Evolutionary conservation across 2,888 invertebrate genomes (phyloP).

Genomic region (Drosophila ustulata): DNA sequence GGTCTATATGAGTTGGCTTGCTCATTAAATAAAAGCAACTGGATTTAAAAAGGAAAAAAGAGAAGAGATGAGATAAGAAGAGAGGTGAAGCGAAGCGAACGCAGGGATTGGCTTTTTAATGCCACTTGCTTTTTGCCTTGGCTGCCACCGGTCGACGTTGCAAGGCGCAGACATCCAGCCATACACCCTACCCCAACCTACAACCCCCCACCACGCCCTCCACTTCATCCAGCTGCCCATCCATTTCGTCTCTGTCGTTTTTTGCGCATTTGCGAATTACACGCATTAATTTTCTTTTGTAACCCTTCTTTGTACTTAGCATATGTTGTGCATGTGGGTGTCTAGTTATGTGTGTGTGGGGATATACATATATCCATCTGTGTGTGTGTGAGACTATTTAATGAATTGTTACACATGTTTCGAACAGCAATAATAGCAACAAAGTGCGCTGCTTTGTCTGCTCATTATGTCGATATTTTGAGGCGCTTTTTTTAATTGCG

Average conservation of each 20-base stretch:
- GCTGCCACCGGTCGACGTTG: slow-evolving; percentile 22
- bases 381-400: slow-evolving; percentile 64
- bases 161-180: slow-evolving; percentile 41
- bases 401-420: slow-evolving; percentile 79
- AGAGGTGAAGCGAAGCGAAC: slow-evolving; percentile 29
- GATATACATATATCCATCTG: neutral
- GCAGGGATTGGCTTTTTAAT: slow-evolving; percentile 75
- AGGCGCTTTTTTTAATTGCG: slow-evolving; percentile 60
- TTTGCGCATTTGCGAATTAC: slow-evolving; percentile 74
- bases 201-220: slow-evolving; percentile 1
- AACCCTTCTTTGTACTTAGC: slow-evolving; percentile 73
- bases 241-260: slow-evolving; percentile 41
- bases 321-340: slow-evolving; percentile 43
- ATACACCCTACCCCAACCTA: slow-evolving; percentile 22
- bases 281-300: slow-evolving; percentile 80
- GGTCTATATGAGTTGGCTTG: slow-evolving; percentile 38
- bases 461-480: slow-evolving; percentile 76
- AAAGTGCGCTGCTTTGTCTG: slow-evolving; percentile 66
- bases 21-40: slow-evolving; percentile 65
- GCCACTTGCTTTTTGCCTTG: slow-evolving; percentile 55
- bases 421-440: slow-evolving; percentile 67
- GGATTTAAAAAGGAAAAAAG: slow-evolving; percentile 53
- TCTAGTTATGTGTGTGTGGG: slow-evolving; percentile 7
- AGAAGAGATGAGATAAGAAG: slow-evolving; percentile 1
- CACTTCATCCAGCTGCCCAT: slow-evolving; percentile 5